phyloP scores from a whole-genome alignment of 35 echinoderm and acorn worm species.

The Stichopus chloronotus region DNA sequence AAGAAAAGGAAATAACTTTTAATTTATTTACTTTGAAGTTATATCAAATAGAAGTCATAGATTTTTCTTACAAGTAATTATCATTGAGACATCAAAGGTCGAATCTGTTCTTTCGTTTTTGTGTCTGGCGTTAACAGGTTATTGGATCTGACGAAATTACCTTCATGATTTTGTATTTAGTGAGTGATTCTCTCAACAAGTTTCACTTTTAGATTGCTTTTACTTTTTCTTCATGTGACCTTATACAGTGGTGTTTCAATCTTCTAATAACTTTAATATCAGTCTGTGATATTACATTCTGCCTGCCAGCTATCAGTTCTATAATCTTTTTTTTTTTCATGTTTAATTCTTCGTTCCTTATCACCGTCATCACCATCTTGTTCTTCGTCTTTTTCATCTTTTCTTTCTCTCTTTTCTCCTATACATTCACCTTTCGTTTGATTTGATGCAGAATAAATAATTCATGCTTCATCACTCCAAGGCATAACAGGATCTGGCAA shows the following conservation, averaged over 20 bases:
- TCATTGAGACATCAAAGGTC: too few species aligned
- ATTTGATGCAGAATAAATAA: conserved; percentile 32
- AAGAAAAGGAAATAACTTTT: too few species aligned
- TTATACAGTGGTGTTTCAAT: neutral
- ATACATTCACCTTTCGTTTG: neutral
- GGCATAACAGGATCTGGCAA: conserved; percentile 13
- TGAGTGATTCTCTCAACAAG: too few species aligned
- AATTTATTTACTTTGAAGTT: too few species aligned
- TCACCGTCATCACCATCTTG: neutral
- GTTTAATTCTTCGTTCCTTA: conserved; percentile 20
- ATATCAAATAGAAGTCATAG: too few species aligned
- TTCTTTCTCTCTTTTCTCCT: neutral
- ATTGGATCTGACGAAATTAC: too few species aligned
- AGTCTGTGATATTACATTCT: neutral
- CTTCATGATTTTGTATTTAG: too few species aligned
- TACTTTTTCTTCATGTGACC: too few species aligned
- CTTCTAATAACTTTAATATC: neutral
- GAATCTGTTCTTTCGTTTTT: too few species aligned
- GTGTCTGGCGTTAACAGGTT: too few species aligned
- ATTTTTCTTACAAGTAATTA: too few species aligned
- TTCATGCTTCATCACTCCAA: conserved; percentile 30
- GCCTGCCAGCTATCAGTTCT: neutral
- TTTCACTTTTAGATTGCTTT: too few species aligned
- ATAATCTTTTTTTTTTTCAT: neutral
- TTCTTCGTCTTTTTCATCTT: neutral